Evolutionary conservation across 2,797 vertebrate species (phyloP).

Genomic region (Buceros bicornis): DNA sequence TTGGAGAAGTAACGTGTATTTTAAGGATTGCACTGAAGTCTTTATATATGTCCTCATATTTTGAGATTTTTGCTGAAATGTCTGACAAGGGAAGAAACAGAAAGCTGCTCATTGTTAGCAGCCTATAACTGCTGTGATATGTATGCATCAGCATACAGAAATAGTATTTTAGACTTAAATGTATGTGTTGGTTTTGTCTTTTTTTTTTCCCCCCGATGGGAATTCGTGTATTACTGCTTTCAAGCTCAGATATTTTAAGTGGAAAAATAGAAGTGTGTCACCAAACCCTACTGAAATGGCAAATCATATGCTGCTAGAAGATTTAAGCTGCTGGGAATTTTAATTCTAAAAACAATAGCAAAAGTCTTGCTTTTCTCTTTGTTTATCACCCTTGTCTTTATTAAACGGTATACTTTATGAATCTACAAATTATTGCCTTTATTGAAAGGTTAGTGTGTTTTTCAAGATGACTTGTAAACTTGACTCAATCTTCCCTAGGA

Average conservation of each 20-base stretch:
- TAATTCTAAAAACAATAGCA: constrained; percentile 29
- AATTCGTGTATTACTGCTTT: background rate
- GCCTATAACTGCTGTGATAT: background rate
- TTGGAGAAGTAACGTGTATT: background rate
- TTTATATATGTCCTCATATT: background rate
- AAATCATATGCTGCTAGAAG: constrained; percentile 22
- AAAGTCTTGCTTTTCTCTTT: constrained; percentile 55
- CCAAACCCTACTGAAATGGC: constrained; percentile 8
- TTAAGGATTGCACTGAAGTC: background rate
- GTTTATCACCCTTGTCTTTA: constrained; percentile 72
- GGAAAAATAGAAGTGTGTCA: background rate
- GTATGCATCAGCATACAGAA: background rate
- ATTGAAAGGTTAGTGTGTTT: constrained; percentile 88
- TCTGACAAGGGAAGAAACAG: background rate
- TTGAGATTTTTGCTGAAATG: background rate
- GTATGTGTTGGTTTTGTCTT: background rate
- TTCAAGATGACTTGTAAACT: constrained; percentile 95
- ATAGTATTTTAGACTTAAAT: background rate
- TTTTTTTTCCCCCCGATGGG: background rate
- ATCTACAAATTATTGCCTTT: constrained; percentile 86
- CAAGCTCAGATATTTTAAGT: background rate
- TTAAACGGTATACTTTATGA: constrained; percentile 82
- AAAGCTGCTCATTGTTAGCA: background rate
- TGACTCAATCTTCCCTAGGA: constrained; percentile 88
- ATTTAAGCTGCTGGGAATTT: constrained; percentile 36